Base-by-base conservation (phyloP, 2,888 invertebrate species). In the Rhodophaea formosa region DNA sequence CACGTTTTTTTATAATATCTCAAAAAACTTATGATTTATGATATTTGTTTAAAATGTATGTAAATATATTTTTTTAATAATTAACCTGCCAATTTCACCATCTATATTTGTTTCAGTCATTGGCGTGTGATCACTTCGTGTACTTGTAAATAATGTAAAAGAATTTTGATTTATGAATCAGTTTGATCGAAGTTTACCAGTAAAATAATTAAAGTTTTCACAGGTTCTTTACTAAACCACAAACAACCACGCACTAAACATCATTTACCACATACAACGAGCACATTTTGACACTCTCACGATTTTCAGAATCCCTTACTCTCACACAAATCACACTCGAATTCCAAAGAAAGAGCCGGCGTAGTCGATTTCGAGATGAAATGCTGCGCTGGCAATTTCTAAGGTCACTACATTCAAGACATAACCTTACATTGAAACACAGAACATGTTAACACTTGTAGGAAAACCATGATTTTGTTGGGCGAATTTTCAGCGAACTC, bases 401-500 rank as follows among this genome's bases (percentile, higher is more conserved):
- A 10, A n/a, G 14, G 46, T 46, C 15, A 56, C 15, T n/a, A 43
- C 44, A 32, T n/a, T 39, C 51, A 46, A 53, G 47, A 45, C 52
- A 61, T 54, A 60, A 58, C 42, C 46, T 53, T 35, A 57, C 57
- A 55, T 59, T 52, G 59, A 39, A 63, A 64, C 53, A 63, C 66
- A 49, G 8, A 47, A 65, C 65, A 65, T 54, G 53, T 56, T 14
- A 57, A 58, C 59, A 63, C 62, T 42, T 17, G 12, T 55, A 55
- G 54, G 54, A 45, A 45, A 55, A 57, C 59, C 23, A 30, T 46
- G 56, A 58, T 58, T 53, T 58, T 64, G 59, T 65, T 68, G 65
- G 65, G 62, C 52, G 23, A 65, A 54, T 62, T 59, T 63, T 58
- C 66, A 78, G 72, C 73, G 57, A 59, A 68, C 68, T 64, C 65